Base-by-base conservation (phyloP, 1,140 invertebrate genomes). In the Leptopilina boulardi region DNA sequence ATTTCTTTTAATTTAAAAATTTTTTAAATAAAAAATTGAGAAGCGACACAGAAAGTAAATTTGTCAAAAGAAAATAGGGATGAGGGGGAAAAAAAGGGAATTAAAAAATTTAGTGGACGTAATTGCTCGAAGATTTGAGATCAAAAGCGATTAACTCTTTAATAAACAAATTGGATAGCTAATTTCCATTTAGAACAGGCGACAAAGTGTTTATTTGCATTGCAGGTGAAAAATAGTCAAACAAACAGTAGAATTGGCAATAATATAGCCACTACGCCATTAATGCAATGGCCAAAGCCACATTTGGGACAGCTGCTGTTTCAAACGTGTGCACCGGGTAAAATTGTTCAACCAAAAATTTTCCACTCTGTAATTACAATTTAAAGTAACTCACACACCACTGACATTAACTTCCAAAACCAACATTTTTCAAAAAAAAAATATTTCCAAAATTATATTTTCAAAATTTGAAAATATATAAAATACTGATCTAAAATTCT, bases 231-330 rank as follows among this genome's bases (percentile, higher is more conserved):
- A 51, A 51, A 51, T 18, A 18, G 47, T 51, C 18, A n/a, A 18
- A 18, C 47, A 51, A 51, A 51, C 15, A 51, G 47, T 13, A 47
- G 47, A 51, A 51, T 51, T 51, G 47, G n/a, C 47, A 51, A 51
- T 51, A 51, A 8, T 51, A 18, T 51, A 51, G 47, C 47, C 47
- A 51, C 47, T 51, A 15, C 3, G n/a, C 47, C 47, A 51, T 51
- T 51, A 51, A 51, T 51, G n/a, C 47, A n/a, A 47, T 47, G 44
- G 44, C n/a, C 44, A 51, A 51, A 51, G 15, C 47, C 15, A 18
- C 47, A 51, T 51, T 51, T 51, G 18, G 47, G 47, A 51, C 47
- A 51, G 47, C 47, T 51, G 47, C 47, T 51, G 47, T 51, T 51
- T 51, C 47, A 51, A 51, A 51, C 47, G 47, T 51, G 47, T 6